Evolutionary conservation across 1,140 invertebrate genomes (phyloP), one percentile per base, ranked within the genome.

Genomic region (Cecropterus lyciades): DNA sequence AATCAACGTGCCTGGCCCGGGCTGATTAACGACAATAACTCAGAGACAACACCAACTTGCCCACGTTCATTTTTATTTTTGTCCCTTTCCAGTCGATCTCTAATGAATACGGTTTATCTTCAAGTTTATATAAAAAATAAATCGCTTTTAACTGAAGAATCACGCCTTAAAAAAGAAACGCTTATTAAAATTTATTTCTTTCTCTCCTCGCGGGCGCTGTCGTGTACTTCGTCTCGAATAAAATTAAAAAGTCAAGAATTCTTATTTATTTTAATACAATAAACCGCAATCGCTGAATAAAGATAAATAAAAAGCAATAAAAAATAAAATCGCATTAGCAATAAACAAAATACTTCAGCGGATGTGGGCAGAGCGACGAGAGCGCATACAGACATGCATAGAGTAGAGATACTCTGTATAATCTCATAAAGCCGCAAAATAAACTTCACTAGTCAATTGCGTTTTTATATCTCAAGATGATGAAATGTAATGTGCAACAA

Each of bases 221-320:
- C 87, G 87, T 90, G 89, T 92, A 88, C 86, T 80, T 76, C 73
- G 85, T 75, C 80, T 79, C 78, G 83, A 92, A 92, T 90, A 92
- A 92, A 92, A 92, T 92, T 92, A 92, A 92, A 92, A 90, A 92
- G 87, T 89, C 87, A 86, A 88, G 87, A 92, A 92, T 92, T 92
- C 89, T 92, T 92, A 92, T 92, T 92, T 92, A 92, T 92, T 92
- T 92, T 90, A 92, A 92, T 92, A 92, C 89, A 92, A 92, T 92
- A 92, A 92, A 92, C 89, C 84, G 89, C 89, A 92, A 91, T 90
- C 89, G 87, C 81, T 88, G 89, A 91, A 91, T 91, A 90, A 90
- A 91, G 89, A 91, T 91, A 91, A 92, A 92, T 92, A 92, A 90
- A 92, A 92, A 83, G 86, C 83, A 92, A 92, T 92, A 90, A 92